A percentile compares a stretch with the other conserved stretches of the same genome.
These are phyloP conservation scores for Atrina japonica DNA, from an alignment of 2,888 invertebrate genomes.

Conservation along the genomic window DNA sequence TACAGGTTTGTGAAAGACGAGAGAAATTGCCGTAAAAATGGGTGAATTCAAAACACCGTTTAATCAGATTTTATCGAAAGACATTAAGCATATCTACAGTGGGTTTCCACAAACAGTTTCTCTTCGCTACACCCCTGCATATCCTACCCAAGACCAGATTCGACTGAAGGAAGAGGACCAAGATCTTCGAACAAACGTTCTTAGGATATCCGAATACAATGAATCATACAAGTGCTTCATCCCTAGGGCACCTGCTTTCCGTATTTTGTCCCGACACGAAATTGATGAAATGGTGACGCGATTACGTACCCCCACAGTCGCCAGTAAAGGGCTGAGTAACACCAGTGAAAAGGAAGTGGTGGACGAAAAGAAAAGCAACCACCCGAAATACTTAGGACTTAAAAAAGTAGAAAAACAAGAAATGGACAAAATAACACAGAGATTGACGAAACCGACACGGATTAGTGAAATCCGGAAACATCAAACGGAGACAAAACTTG, in stretches of 20 bases:
- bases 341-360: constrained; percentile 56
- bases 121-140: constrained; percentile 54
- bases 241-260: constrained; percentile 71
- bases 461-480: constrained; percentile 62
- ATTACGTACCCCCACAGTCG: constrained; percentile 59
- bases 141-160: constrained; percentile 68
- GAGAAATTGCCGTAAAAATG: no score
- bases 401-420: constrained; percentile 55
- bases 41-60: constrained; percentile 68
- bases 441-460: constrained; percentile 62
- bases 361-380: constrained; percentile 46
- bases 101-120: constrained; percentile 60
- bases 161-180: constrained; percentile 59
- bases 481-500: constrained; percentile 46
- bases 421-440: constrained; percentile 57
- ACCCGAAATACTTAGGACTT: constrained; percentile 62
- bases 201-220: constrained; percentile 65
- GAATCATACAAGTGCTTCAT: constrained; percentile 67
- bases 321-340: constrained; percentile 56
- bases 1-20: no score
- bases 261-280: constrained; percentile 65
- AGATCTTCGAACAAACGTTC: constrained; percentile 60
- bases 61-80: constrained; percentile 62
- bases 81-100: constrained; percentile 72
- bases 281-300: constrained; percentile 60